These are phyloP conservation scores for Euleptes europaea DNA, from an alignment of 2,113 vertebrate genomes.

Conservation along the genomic window DNA sequence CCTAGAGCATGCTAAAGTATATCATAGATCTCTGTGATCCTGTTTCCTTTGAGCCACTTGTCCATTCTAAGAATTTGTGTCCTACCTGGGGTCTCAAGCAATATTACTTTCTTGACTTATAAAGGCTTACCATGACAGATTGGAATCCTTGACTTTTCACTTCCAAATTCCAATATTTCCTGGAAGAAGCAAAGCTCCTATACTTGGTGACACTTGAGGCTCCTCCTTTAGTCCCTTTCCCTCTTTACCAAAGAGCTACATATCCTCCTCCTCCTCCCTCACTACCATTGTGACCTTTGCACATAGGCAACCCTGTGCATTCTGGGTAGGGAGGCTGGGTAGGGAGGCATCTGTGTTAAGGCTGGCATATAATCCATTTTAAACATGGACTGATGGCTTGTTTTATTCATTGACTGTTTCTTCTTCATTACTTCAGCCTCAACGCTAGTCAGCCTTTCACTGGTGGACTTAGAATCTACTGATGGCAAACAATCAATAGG, in stretches of 20 bases:
- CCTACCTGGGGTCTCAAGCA: neutral
- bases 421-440: neutral
- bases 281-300: slow-evolving; percentile 35
- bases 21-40: neutral
- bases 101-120: neutral
- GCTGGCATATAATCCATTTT: neutral
- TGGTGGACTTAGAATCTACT: neutral
- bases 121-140: neutral
- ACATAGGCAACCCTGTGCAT: neutral
- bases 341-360: neutral
- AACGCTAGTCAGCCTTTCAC: neutral
- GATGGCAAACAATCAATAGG: neutral
- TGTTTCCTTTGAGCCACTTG: neutral
- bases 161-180: neutral
- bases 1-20: neutral
- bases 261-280: neutral
- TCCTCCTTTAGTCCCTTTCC: neutral
- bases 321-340: neutral
- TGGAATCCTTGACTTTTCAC: slow-evolving; percentile 3
- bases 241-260: neutral
- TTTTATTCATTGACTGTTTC: neutral
- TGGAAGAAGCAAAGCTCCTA: neutral
- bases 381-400: neutral
- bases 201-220: neutral
- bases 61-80: neutral